phyloP scores from a whole-genome alignment of 2,888 invertebrate genomes.

The Drosophila subsilvestris region DNA sequence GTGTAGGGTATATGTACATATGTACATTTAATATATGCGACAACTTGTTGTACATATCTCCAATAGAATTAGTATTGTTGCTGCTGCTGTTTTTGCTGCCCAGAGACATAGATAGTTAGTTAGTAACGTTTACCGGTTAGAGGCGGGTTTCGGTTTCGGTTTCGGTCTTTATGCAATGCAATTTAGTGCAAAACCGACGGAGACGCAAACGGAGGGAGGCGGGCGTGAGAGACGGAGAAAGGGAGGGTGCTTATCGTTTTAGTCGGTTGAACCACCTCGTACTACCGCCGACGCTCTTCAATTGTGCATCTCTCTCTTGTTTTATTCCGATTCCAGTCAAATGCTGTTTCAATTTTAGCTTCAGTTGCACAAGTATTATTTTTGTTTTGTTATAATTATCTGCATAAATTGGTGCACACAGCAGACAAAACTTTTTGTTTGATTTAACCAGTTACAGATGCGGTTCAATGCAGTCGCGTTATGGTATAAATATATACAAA shows the following conservation, averaged over 20 bases:
- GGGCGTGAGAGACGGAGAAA: slow-evolving; percentile 46
- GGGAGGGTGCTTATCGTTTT: slow-evolving; percentile 50
- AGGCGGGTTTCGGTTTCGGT: slow-evolving; percentile 44
- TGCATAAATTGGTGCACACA: slow-evolving; percentile 10
- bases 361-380: slow-evolving; percentile 38
- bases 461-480: slow-evolving; percentile 57
- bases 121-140: slow-evolving; percentile 48
- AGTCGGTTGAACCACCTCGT: slow-evolving; percentile 40
- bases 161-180: slow-evolving; percentile 47
- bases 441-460: slow-evolving; percentile 47
- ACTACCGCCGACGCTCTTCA: slow-evolving; percentile 36
- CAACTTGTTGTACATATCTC: slow-evolving; percentile 26
- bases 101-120: slow-evolving; percentile 28
- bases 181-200: slow-evolving; percentile 40
- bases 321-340: slow-evolving; percentile 23
- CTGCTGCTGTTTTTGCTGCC: slow-evolving; percentile 15
- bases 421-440: slow-evolving; percentile 3
- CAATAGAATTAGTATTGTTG: slow-evolving; percentile 26
- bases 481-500: slow-evolving; percentile 24
- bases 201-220: slow-evolving; percentile 17
- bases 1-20: slow-evolving; percentile 16
- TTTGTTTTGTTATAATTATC: slow-evolving; percentile 11
- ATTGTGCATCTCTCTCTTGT: slow-evolving; percentile 22
- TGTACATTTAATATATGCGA: slow-evolving; percentile 1
- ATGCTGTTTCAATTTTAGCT: slow-evolving; percentile 22